A percentile compares a stretch with the other conserved stretches of the same genome.
Evolutionary conservation across 2,888 invertebrate genomes (phyloP).

Genomic region (Nymphalis polychloros): DNA sequence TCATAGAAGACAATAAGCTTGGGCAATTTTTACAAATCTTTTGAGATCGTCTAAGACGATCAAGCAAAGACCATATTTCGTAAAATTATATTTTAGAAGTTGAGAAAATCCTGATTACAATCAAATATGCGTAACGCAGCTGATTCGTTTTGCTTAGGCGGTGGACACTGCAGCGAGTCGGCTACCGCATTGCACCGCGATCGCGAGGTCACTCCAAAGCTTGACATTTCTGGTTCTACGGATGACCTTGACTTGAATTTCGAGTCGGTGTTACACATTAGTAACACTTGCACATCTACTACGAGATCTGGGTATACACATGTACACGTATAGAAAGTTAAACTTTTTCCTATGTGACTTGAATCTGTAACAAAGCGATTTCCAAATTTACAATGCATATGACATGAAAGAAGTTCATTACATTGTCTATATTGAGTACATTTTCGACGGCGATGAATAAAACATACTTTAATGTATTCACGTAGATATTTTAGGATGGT

Average conservation of each 20-base stretch:
- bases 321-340: constrained; percentile 67
- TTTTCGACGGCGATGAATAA: constrained; percentile 21
- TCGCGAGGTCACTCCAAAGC: constrained; percentile 61
- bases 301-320: constrained; percentile 43
- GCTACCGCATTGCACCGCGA: constrained; percentile 61
- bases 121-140: constrained; percentile 28
- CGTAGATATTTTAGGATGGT: constrained; percentile 21
- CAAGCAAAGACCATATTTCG: neutral
- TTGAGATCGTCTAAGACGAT: neutral
- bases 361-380: constrained; percentile 45
- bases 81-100: neutral
- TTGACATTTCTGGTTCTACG: constrained; percentile 68
- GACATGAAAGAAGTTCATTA: constrained; percentile 19
- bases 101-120: neutral
- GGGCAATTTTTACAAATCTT: constrained; percentile 1
- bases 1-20: constrained; percentile 22
- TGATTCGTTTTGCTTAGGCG: constrained; percentile 16
- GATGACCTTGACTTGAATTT: constrained; percentile 65
- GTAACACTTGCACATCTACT: constrained; percentile 41
- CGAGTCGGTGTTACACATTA: constrained; percentile 70
- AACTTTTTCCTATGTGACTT: constrained; percentile 69
- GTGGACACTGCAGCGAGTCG: constrained; percentile 23
- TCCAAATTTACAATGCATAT: constrained; percentile 37
- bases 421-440: constrained; percentile 22
- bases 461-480: neutral